Conservation (phyloP, 2,888 invertebrate species). For the Hirtodrosophila confusa region DNA sequence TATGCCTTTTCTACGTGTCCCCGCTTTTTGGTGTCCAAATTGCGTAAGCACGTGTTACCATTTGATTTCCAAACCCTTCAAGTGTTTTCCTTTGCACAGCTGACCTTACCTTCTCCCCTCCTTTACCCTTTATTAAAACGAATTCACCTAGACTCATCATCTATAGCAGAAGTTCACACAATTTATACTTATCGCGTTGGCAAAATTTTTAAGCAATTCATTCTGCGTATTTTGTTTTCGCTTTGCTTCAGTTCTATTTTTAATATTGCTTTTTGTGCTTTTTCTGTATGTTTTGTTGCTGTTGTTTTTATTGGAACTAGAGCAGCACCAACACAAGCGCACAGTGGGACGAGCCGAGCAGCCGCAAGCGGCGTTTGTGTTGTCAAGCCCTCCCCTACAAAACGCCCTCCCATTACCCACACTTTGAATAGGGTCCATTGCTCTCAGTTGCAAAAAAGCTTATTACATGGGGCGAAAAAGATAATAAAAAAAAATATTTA, state of each 20-base stretch:
- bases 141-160: too few species aligned
- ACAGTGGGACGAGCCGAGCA: constrained; percentile 57
- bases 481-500: too few species aligned
- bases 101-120: background rate
- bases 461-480: too few species aligned
- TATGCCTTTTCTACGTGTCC: too few species aligned
- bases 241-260: constrained; percentile 62
- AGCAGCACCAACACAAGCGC: constrained; percentile 31
- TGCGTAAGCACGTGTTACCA: constrained; percentile 66
- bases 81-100: constrained; percentile 43
- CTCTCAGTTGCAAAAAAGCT: too few species aligned
- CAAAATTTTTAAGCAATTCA: constrained; percentile 28
- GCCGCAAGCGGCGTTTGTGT: constrained; percentile 16
- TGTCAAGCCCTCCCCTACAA: constrained; percentile 23
- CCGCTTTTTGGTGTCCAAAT: constrained; percentile 20
- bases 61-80: constrained; percentile 71
- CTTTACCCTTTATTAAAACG: background rate
- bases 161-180: constrained; percentile 17
- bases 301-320: constrained; percentile 49
- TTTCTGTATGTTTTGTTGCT: constrained; percentile 7
- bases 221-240: constrained; percentile 28
- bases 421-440: too few species aligned
- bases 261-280: constrained; percentile 50
- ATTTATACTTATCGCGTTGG: constrained; percentile 43
- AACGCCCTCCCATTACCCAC: background rate